Evolutionary conservation across 2,113 vertebrate species (phyloP).

Genomic region (Gobio gobio): DNA sequence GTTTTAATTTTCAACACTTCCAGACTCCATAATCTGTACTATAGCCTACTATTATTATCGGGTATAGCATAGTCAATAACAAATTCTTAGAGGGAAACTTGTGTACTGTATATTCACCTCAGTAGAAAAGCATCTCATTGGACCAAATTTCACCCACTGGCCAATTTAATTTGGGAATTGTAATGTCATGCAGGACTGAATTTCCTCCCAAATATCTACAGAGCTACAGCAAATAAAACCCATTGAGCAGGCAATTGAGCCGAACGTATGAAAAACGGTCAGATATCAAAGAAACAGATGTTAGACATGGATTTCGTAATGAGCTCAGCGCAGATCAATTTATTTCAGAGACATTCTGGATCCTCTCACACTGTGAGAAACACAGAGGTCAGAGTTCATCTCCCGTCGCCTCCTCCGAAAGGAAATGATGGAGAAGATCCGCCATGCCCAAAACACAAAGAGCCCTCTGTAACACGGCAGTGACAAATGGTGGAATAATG

Average conservation of each 20-base stretch:
- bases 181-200: neutral
- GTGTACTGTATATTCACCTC: neutral
- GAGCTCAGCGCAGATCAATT: conserved; percentile 10
- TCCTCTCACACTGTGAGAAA: neutral
- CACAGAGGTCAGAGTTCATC: conserved; percentile 9
- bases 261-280: neutral
- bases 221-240: neutral
- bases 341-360: neutral
- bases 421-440: conserved; percentile 36
- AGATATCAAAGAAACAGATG: conserved; percentile 32
- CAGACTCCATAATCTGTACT: no score
- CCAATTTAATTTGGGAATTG: conserved; percentile 25
- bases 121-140: neutral
- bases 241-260: conserved; percentile 12
- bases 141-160: conserved; percentile 13
- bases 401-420: neutral
- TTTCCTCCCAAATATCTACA: conserved; percentile 29
- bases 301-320: conserved; percentile 16
- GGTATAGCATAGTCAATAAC: neutral
- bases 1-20: no score
- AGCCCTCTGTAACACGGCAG: conserved; percentile 29
- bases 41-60: neutral
- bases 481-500: conserved; percentile 46
- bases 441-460: conserved; percentile 32
- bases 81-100: neutral